Conservation (phyloP, 2,888 invertebrate species). For the Polydrusus tereticollis region DNA sequence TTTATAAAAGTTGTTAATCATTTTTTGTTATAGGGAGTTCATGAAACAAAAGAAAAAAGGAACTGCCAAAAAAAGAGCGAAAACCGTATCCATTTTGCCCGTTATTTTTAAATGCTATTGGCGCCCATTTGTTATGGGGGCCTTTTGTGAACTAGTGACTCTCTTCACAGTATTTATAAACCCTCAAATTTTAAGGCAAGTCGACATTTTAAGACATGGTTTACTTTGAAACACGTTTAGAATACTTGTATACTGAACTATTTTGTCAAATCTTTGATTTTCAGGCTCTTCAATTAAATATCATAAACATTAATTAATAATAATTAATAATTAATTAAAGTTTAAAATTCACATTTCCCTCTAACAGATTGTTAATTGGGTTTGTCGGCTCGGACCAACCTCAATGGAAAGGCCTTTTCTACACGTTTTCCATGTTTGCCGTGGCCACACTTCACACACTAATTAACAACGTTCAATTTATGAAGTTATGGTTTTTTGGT, state of each 20-base stretch:
- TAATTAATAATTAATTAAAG: too few species aligned
- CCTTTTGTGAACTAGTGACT: slow-evolving; percentile 67
- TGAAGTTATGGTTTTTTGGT: slow-evolving; percentile 69
- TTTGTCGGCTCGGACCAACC: slow-evolving; percentile 61
- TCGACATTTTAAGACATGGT: too few species aligned
- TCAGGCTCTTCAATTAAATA: too few species aligned
- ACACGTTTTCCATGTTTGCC: slow-evolving; percentile 69
- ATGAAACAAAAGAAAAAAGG: slow-evolving; percentile 73
- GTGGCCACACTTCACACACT: slow-evolving; percentile 69
- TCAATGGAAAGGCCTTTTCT: slow-evolving; percentile 73
- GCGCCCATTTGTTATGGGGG: slow-evolving; percentile 66
- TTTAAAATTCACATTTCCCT: neutral
- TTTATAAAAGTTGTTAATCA: too few species aligned
- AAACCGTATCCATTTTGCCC: slow-evolving; percentile 65
- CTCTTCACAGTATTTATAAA: slow-evolving; percentile 70
- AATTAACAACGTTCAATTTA: slow-evolving; percentile 71
- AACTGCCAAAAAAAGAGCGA: slow-evolving; percentile 38
- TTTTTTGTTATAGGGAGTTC: slow-evolving; percentile 80
- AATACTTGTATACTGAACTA: too few species aligned
- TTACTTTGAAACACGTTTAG: too few species aligned
- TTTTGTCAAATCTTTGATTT: too few species aligned
- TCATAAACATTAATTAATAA: too few species aligned
- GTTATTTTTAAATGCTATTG: slow-evolving; percentile 69
- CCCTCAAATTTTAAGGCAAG: slow-evolving; percentile 71
- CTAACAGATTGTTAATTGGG: slow-evolving; percentile 59